A percentile compares a stretch with the other conserved stretches of the same genome.
phyloP scores from a whole-genome alignment of 2,888 invertebrate species.

The Drosophila acutilabella region DNA sequence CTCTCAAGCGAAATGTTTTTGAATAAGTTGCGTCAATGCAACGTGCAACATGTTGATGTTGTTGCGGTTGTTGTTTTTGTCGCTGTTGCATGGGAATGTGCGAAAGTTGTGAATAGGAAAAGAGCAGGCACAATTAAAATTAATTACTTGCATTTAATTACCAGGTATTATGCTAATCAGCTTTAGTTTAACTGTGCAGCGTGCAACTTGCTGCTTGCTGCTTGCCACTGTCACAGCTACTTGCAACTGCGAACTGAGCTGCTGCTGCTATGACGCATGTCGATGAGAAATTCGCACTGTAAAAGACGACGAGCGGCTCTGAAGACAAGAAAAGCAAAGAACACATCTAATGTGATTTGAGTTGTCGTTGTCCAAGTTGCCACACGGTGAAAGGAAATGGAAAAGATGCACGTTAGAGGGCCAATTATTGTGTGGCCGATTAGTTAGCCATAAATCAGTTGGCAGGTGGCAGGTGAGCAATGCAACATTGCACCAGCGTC shows the following conservation, averaged over 20 bases:
- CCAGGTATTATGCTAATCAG: constrained; percentile 81
- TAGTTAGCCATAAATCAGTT: constrained; percentile 69
- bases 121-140: constrained; percentile 75
- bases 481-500: neutral
- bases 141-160: constrained; percentile 80
- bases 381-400: constrained; percentile 39
- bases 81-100: constrained; percentile 52
- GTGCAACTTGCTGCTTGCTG: constrained; percentile 9
- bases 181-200: constrained; percentile 6
- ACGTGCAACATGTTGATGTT: constrained; percentile 13
- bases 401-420: constrained; percentile 15
- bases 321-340: neutral
- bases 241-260: constrained; percentile 7
- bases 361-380: constrained; percentile 12
- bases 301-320: constrained; percentile 6
- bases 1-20: constrained; percentile 16
- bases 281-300: constrained; percentile 1
- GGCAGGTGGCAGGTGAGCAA: constrained; percentile 63
- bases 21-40: constrained; percentile 18
- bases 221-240: neutral
- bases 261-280: constrained; percentile 51
- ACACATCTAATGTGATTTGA: neutral
- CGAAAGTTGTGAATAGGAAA: constrained; percentile 43
- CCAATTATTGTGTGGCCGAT: constrained; percentile 73
- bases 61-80: neutral